Evolutionary conservation across 1,140 invertebrate species (phyloP).

Genomic region (Melanaphis sacchari): DNA sequence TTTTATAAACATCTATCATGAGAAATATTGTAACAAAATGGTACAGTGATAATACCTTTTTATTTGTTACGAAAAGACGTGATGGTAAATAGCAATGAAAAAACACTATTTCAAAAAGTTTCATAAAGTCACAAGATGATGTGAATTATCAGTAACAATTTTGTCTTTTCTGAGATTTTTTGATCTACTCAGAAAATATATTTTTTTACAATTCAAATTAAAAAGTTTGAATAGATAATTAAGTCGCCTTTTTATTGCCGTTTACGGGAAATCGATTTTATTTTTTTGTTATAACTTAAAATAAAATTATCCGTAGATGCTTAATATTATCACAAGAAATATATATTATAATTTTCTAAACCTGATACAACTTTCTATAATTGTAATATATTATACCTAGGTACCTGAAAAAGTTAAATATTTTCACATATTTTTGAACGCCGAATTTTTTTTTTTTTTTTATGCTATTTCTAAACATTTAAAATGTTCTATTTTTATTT

Average conservation of each 20-base stretch:
- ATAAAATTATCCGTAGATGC: too few species aligned
- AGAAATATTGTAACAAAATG: not conserved
- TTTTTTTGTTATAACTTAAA: not conserved
- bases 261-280: not conserved
- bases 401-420: too few species aligned
- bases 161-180: not conserved
- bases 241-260: not conserved
- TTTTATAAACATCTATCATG: not conserved
- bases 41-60: not conserved
- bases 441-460: too few species aligned
- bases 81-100: not conserved
- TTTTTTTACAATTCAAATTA: not conserved
- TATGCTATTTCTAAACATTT: too few species aligned
- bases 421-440: too few species aligned
- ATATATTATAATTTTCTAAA: too few species aligned
- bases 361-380: too few species aligned
- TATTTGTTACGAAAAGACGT: not conserved
- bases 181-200: not conserved
- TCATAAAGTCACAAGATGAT: not conserved
- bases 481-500: too few species aligned
- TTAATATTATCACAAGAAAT: too few species aligned
- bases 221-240: not conserved
- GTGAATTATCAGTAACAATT: not conserved
- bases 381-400: too few species aligned
- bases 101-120: not conserved